Percentiles rank a stretch among this genome's conserved stretches.
Evolutionary conservation across 2,113 vertebrate species (phyloP).

Genomic region (Equus przewalskii): DNA sequence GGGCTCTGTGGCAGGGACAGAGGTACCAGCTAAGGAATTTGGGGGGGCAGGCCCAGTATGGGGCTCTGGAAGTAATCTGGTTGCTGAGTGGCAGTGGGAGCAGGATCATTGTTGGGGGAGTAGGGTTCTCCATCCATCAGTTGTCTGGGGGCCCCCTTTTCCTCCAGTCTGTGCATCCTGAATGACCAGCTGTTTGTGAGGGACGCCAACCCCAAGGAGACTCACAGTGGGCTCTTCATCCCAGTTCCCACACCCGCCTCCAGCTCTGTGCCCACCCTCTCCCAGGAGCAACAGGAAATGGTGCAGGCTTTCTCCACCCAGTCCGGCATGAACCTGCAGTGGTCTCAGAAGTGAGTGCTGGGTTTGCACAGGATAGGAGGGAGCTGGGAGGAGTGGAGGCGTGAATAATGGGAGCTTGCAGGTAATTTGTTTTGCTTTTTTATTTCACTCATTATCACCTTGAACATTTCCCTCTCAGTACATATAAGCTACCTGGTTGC

Average conservation of each 20-base stretch:
- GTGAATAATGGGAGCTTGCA: not conserved
- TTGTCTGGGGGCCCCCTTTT: not conserved
- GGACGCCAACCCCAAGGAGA: not conserved
- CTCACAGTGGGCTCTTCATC: not conserved
- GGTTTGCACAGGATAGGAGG: not conserved
- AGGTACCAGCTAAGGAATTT: conserved; percentile 20
- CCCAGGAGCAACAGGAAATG: conserved; percentile 9
- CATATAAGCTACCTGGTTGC: not conserved
- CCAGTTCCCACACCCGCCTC: not conserved
- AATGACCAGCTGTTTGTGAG: conserved; percentile 87
- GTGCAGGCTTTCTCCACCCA: not conserved
- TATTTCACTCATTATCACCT: not conserved
- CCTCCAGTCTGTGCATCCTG: conserved; percentile 91
- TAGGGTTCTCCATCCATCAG: no score
- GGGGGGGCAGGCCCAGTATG: not conserved
- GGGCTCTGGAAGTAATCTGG: not conserved
- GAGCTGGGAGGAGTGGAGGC: not conserved
- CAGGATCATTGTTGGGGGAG: not conserved
- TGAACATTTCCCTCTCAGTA: not conserved
- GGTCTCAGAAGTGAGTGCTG: conserved; percentile 52
- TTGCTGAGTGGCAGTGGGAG: not conserved
- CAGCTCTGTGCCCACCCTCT: not conserved
- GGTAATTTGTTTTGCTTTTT: not conserved
- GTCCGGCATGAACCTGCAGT: not conserved
- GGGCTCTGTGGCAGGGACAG: not conserved